Percentiles rank a stretch among this genome's conserved stretches.
phyloP scores from a whole-genome alignment of 2,797 vertebrate genomes.

The Atherinosoma microstoma region DNA sequence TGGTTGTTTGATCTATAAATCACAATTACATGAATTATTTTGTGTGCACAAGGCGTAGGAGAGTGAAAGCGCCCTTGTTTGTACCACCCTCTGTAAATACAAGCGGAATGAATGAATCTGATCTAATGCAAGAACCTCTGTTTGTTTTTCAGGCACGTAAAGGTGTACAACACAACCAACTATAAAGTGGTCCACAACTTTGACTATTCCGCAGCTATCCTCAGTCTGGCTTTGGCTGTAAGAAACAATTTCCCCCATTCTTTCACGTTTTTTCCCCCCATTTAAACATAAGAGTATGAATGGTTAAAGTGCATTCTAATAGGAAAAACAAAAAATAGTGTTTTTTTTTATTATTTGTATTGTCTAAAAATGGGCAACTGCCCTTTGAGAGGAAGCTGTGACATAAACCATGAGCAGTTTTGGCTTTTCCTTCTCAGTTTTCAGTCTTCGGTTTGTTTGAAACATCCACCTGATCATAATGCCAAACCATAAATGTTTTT shows the following conservation, averaged over 20 bases:
- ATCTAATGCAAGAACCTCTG: constrained; percentile 13
- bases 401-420: background rate
- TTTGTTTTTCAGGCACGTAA: constrained; percentile 89
- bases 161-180: constrained; percentile 94
- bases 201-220: constrained; percentile 90
- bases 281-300: background rate
- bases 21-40: background rate
- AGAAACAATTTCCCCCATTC: constrained; percentile 64
- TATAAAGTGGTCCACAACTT: constrained; percentile 98
- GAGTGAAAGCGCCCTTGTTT: constrained; percentile 5
- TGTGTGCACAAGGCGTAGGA: background rate
- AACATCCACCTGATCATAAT: background rate
- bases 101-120: constrained; percentile 3
- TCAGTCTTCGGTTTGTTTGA: background rate
- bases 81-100: background rate
- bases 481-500: constrained; percentile 16
- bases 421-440: background rate
- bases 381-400: background rate
- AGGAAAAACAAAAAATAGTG: too few relatives aligned
- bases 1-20: background rate
- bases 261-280: background rate
- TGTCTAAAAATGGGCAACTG: background rate
- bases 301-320: too few relatives aligned
- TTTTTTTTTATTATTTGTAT: background rate
- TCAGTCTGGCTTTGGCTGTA: constrained; percentile 92